A percentile compares a stretch with the other conserved stretches of the same genome.
phyloP scores from a whole-genome alignment of 2,797 vertebrate genomes.

The Spheniscus humboldti region DNA sequence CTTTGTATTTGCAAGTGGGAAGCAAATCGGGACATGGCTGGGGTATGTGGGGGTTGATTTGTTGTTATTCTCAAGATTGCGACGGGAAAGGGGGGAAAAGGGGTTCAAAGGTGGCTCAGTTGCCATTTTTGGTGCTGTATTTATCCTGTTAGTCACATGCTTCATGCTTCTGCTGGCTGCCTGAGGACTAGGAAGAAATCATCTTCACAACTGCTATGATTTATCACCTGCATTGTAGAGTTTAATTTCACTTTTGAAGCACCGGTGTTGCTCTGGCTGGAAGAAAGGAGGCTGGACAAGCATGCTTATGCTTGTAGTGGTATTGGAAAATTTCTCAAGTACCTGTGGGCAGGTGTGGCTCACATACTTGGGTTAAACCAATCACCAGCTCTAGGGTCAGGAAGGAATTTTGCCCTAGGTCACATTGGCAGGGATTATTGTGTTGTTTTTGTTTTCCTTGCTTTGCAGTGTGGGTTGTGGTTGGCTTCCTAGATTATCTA shows the following conservation, averaged over 20 bases:
- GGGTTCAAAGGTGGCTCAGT: not conserved
- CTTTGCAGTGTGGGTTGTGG: not conserved
- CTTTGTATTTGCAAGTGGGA: not conserved
- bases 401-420: constrained; percentile 60
- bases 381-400: constrained; percentile 49
- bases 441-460: constrained; percentile 34
- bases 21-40: not conserved
- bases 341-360: constrained; percentile 56
- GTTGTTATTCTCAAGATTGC: not conserved
- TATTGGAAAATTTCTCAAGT: constrained; percentile 58
- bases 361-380: constrained; percentile 45
- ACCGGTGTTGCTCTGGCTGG: not conserved
- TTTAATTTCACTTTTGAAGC: constrained; percentile 36
- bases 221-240: not conserved
- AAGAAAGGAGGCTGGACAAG: constrained; percentile 38
- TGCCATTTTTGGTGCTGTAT: not conserved
- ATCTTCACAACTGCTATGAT: not conserved
- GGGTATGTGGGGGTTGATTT: not conserved
- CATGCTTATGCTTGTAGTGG: constrained; percentile 55
- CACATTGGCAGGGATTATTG: not conserved
- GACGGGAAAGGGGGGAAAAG: rapidly evolving
- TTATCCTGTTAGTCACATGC: not conserved
- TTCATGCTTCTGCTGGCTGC: not conserved
- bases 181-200: not conserved
- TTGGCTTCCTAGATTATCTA: constrained; percentile 15